Evolutionary conservation across 2,797 vertebrate genomes (phyloP).

Genomic region (Micromesistius poutassou): DNA sequence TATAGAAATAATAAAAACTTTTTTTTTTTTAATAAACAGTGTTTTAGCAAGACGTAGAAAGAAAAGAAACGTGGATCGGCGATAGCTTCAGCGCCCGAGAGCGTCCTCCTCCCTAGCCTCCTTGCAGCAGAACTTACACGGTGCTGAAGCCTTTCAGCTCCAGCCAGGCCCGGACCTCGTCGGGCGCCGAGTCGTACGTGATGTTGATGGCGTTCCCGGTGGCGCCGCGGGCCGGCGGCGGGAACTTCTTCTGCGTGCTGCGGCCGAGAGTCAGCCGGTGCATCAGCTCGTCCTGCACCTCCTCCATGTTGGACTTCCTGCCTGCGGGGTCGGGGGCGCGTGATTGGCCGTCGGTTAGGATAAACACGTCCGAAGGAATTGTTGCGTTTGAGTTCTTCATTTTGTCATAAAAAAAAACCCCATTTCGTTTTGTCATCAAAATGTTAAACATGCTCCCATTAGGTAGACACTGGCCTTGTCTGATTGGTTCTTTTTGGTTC

Average conservation of each 20-base stretch:
- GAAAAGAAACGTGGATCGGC: too few relatives aligned
- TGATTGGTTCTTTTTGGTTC: neutral
- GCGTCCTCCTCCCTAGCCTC: neutral
- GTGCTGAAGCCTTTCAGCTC: slow-evolving; percentile 89
- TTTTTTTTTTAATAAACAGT: too few relatives aligned
- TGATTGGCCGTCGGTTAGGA: too few relatives aligned
- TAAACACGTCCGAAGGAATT: too few relatives aligned
- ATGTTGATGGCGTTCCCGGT: slow-evolving; percentile 69
- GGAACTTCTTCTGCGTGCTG: slow-evolving; percentile 86
- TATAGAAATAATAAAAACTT: too few relatives aligned
- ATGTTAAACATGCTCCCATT: too few relatives aligned
- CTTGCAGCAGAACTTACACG: slow-evolving; percentile 76
- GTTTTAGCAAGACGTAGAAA: too few relatives aligned
- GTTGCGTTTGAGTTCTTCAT: too few relatives aligned
- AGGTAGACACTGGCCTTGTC: too few relatives aligned
- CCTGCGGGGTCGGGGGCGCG: slow-evolving; percentile 61
- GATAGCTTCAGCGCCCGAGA: too few relatives aligned
- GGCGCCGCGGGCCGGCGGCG: slow-evolving; percentile 66
- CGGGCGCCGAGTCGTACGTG: slow-evolving; percentile 82
- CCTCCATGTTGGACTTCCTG: slow-evolving; percentile 97
- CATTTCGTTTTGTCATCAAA: too few relatives aligned
- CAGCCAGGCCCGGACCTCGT: slow-evolving; percentile 85
- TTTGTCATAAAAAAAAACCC: too few relatives aligned
- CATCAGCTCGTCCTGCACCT: slow-evolving; percentile 93
- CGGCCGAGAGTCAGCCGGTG: slow-evolving; percentile 92